These are phyloP conservation scores for Macaca nemestrina DNA, from an alignment of 2,113 vertebrate genomes.

Conservation along the genomic window DNA sequence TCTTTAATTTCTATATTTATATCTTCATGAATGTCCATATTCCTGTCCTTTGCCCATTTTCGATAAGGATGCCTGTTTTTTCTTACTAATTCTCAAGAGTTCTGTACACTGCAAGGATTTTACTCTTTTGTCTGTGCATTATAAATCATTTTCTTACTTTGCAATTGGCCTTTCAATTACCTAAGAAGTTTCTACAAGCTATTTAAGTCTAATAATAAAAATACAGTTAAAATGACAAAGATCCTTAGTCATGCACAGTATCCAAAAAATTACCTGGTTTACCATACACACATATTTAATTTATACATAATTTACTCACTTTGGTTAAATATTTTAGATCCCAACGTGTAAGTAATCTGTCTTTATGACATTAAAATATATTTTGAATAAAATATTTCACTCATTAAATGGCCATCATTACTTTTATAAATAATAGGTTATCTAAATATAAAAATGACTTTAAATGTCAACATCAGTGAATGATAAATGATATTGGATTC, in stretches of 20 bases:
- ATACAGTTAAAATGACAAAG: slow-evolving; percentile 9
- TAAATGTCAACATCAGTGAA: slow-evolving; percentile 55
- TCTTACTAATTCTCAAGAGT: neutral
- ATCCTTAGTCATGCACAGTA: neutral
- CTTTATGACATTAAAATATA: slow-evolving; percentile 58
- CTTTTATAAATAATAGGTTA: slow-evolving; percentile 46
- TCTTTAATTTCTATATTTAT: slow-evolving; percentile 24
- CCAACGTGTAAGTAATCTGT: neutral
- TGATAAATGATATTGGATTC: neutral
- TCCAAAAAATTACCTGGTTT: neutral
- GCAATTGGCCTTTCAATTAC: neutral
- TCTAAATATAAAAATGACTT: slow-evolving; percentile 55
- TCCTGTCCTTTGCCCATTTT: neutral
- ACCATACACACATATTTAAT: neutral
- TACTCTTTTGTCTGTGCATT: neutral
- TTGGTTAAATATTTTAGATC: slow-evolving; percentile 29
- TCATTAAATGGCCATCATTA: neutral
- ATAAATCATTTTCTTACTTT: slow-evolving; percentile 27
- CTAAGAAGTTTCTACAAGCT: slow-evolving; percentile 8
- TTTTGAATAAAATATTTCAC: slow-evolving; percentile 32
- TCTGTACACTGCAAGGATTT: neutral
- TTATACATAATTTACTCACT: slow-evolving; percentile 24
- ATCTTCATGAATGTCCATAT: neutral
- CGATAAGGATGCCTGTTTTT: neutral
- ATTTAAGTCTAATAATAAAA: slow-evolving; percentile 13